Evolutionary conservation across 2,113 vertebrate genomes (phyloP).

Genomic region (Danionella cerebrum): DNA sequence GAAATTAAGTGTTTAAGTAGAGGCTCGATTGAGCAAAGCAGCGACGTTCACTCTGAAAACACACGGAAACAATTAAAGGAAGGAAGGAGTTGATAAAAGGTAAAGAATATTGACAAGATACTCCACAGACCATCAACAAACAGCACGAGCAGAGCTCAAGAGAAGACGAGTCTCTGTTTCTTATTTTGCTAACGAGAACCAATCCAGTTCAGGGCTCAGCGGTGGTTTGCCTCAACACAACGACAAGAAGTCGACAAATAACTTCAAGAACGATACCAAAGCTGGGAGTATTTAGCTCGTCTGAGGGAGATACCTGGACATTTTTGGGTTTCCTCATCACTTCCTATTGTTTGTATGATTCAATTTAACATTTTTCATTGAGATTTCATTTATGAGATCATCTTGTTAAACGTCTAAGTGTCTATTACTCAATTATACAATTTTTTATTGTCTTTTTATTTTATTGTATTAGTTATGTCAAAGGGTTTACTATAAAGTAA

Average conservation of each 20-base stretch:
- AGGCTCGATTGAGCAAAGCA: slow-evolving; percentile 25
- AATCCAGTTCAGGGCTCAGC: background rate
- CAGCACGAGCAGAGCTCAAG: background rate
- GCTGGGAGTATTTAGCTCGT: slow-evolving; percentile 1
- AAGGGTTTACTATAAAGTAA: too few species aligned
- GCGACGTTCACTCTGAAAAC: slow-evolving; percentile 15
- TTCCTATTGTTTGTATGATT: too few species aligned
- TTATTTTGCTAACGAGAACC: background rate
- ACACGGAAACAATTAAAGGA: slow-evolving; percentile 23
- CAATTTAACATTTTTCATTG: too few species aligned
- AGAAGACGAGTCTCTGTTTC: background rate
- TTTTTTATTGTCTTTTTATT: too few species aligned
- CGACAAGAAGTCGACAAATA: slow-evolving; percentile 1
- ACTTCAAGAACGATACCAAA: background rate
- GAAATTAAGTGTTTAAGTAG: slow-evolving; percentile 35
- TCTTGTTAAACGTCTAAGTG: too few species aligned
- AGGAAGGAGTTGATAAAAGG: slow-evolving; percentile 17
- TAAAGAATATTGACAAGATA: slow-evolving; percentile 17
- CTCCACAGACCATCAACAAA: background rate
- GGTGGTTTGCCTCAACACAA: background rate
- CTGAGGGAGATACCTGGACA: slow-evolving; percentile 1
- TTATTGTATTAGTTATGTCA: too few species aligned
- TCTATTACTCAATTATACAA: too few species aligned
- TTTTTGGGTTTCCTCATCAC: too few species aligned
- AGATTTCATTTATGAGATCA: too few species aligned